phyloP scores from a whole-genome alignment of 2,888 invertebrate species.

The Cheilosia impressa region DNA sequence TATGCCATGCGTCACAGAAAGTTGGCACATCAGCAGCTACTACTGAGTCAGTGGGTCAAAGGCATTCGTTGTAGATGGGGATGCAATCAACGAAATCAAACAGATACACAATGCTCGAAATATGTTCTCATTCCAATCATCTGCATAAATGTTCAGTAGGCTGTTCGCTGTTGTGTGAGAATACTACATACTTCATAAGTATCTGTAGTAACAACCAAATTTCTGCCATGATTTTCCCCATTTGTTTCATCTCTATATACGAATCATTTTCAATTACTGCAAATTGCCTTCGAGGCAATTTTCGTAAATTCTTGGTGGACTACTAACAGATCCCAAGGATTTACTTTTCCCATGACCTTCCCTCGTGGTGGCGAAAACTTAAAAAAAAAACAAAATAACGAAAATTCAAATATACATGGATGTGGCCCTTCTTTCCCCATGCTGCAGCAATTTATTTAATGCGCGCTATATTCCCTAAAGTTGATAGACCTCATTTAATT shows the following conservation, averaged over 20 bases:
- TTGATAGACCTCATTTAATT: slow-evolving; percentile 72
- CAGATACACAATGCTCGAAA: background rate
- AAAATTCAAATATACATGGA: slow-evolving; percentile 39
- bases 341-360: slow-evolving; percentile 11
- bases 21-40: slow-evolving; percentile 30
- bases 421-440: background rate
- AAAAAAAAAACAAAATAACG: background rate
- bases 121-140: background rate
- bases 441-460: slow-evolving; percentile 68
- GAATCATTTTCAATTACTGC: slow-evolving; percentile 38
- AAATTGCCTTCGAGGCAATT: slow-evolving; percentile 32
- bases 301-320: slow-evolving; percentile 5
- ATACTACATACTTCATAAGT: background rate
- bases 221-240: background rate
- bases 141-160: too few species aligned
- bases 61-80: slow-evolving; percentile 24
- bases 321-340: slow-evolving; percentile 12
- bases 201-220: slow-evolving; percentile 1
- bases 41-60: slow-evolving; percentile 70
- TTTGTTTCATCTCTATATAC: background rate
- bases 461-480: slow-evolving; percentile 62
- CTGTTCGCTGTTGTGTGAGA: background rate
- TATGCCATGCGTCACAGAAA: slow-evolving; percentile 15
- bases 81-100: background rate
- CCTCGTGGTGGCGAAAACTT: slow-evolving; percentile 22